Conservation (phyloP, 1,140 invertebrate species). For the Propsilocerus akamusi region DNA sequence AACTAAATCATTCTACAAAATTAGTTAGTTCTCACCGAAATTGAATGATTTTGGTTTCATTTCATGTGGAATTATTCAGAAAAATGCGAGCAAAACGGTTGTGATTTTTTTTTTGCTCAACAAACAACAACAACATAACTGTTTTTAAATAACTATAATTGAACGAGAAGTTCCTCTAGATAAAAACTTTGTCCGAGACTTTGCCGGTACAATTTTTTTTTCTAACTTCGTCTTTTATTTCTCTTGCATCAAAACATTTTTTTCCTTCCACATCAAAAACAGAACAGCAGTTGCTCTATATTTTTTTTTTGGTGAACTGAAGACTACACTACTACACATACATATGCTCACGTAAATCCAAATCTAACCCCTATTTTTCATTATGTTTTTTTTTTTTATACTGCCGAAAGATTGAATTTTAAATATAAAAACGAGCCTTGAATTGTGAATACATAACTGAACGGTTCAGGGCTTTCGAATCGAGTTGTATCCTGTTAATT, state of each 20-base stretch:
- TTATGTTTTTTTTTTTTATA: no score
- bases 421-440: no score
- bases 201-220: not conserved
- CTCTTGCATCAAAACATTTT: not conserved
- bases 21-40: not conserved
- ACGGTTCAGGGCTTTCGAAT: no score
- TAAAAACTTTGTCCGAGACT: not conserved
- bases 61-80: not conserved
- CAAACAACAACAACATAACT: not conserved
- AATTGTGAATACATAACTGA: no score
- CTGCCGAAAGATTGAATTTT: no score
- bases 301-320: no score
- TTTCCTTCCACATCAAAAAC: not conserved
- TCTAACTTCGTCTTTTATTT: not conserved
- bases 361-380: no score
- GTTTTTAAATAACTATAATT: not conserved
- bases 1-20: slow-evolving; percentile 1
- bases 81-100: not conserved
- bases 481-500: no score
- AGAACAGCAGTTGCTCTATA: not conserved
- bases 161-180: not conserved
- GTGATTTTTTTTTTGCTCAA: not conserved
- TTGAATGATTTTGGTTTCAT: not conserved
- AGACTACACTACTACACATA: no score
- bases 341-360: no score